Evolutionary conservation across 2,888 invertebrate species (phyloP).

Genomic region (Adelphocoris suturalis): DNA sequence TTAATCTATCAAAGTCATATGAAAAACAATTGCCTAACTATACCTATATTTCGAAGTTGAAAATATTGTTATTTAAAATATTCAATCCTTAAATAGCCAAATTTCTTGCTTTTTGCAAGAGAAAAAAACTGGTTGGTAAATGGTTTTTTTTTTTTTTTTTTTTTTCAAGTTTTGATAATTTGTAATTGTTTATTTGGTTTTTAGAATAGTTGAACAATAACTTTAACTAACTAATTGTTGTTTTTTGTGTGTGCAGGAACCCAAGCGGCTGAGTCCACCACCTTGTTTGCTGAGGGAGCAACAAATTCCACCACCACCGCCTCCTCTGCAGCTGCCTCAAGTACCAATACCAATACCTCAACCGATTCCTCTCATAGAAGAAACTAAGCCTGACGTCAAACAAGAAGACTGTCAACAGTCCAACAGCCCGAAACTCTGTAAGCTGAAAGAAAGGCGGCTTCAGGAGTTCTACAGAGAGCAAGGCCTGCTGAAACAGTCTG

Average conservation of each 20-base stretch:
- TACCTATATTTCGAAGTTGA: too few species aligned
- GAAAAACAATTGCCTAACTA: too few species aligned
- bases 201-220: too few species aligned
- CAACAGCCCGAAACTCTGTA: conserved; percentile 71
- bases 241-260: conserved; percentile 59
- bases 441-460: conserved; percentile 75
- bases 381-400: conserved; percentile 63
- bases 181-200: too few species aligned
- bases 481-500: conserved; percentile 57
- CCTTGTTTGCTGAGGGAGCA: conserved; percentile 51
- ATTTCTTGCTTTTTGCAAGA: too few species aligned
- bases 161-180: too few species aligned
- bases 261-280: conserved; percentile 61
- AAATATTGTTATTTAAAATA: too few species aligned
- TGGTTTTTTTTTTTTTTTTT: too few species aligned
- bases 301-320: conserved; percentile 24
- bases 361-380: conserved; percentile 56
- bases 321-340: not conserved
- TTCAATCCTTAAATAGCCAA: too few species aligned
- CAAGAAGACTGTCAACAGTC: conserved; percentile 34
- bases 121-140: too few species aligned
- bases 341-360: conserved; percentile 12
- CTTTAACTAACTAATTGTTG: too few species aligned
- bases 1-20: too few species aligned
- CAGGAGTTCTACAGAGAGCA: conserved; percentile 76